phyloP scores from a whole-genome alignment of 2,888 invertebrate species.

The Cephus pulcher region DNA sequence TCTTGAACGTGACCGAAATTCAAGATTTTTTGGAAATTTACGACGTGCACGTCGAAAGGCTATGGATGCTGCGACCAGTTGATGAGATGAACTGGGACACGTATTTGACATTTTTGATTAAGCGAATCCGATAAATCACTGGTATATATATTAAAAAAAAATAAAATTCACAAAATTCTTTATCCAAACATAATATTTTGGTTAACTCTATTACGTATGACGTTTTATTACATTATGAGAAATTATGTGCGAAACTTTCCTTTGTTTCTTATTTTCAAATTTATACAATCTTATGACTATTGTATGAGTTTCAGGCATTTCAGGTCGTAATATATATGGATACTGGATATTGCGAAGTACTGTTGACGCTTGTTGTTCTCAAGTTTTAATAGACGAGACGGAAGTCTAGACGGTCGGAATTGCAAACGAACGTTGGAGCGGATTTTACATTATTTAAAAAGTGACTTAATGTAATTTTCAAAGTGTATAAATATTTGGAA shows the following conservation, averaged over 20 bases:
- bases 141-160: background rate
- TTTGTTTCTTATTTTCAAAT: background rate
- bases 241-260: background rate
- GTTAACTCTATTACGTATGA: background rate
- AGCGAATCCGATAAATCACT: background rate
- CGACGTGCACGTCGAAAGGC: conserved; percentile 57
- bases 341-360: background rate
- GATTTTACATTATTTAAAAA: background rate
- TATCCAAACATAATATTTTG: background rate
- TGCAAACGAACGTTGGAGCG: background rate
- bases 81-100: conserved; percentile 48
- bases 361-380: background rate
- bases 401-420: background rate
- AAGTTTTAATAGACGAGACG: background rate
- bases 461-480: background rate
- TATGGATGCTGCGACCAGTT: conserved; percentile 50
- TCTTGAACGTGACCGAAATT: conserved; percentile 20
- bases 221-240: background rate
- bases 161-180: background rate
- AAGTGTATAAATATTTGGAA: background rate
- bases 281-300: background rate
- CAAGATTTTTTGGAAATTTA: conserved; percentile 56
- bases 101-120: conserved; percentile 33
- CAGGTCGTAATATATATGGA: background rate
- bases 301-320: background rate